Base-by-base conservation (phyloP, 1,140 invertebrate genomes). In the Bombus pyrosoma region DNA sequence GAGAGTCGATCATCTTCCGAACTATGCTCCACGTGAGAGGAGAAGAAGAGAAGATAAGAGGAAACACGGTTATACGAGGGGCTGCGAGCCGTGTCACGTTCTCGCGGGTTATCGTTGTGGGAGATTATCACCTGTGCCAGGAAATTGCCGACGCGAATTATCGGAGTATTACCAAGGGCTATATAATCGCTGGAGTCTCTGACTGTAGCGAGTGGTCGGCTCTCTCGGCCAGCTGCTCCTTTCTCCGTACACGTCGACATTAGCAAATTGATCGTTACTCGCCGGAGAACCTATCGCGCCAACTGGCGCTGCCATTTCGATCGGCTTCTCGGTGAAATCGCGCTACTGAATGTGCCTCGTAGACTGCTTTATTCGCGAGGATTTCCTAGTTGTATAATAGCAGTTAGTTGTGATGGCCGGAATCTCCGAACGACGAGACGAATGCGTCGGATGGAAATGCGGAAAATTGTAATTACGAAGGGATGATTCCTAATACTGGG, bases 121-220 rank as follows among this genome's bases (percentile, higher is more conserved):
- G 76, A 83, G 78, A 90, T 89, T 87, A 91, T 84, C 88, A 86
- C 88, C 83, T 86, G 85, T 9, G 62, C 32, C 66, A 34, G 69
- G 66, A 84, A 90, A 90, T 90, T 89, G 73, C 87, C 79, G 53
- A 72, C 43, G 32, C 87, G 86, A 89, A 89, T 89, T 89, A 84
- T 90, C 87, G 41, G 76, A 37, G 75, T 68, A 86, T 89, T 89
- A 89, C 74, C 10, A 43, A 32, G 8, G 72, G 43, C 34, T 39
- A 18, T 89, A 59, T 89, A 89, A 89, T 89, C 76, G 87, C 18
- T 85, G 77, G 43, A 37, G 8, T 68, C 22, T 37, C 34, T 57
- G 34, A 37, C 57, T 53, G 47, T 47, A 71, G 75, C 69, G 83
- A 79, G 64, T 34, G 66, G 43, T n/a, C 28, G 47, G 64, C 32